Percentiles rank a stretch among this genome's conserved stretches.
Conservation (phyloP, 2,888 invertebrate genomes). For the Chaetogeoica ovagalla region DNA sequence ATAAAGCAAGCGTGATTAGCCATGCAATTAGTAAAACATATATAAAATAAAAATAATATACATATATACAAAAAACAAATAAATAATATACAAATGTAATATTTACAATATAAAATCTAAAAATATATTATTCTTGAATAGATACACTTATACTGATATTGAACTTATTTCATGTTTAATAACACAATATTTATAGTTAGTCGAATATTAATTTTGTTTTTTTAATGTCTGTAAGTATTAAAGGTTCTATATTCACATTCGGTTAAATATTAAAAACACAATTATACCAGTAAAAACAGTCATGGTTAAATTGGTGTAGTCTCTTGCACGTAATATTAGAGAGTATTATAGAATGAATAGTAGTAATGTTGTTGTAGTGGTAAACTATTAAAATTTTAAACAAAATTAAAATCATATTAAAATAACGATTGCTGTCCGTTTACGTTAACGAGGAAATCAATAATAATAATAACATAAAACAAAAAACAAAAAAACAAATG, state of each 20-base stretch:
- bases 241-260: neutral
- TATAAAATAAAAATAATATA: constrained; percentile 10
- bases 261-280: neutral
- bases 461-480: neutral
- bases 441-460: constrained; percentile 9
- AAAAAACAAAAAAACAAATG: neutral
- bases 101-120: constrained; percentile 8
- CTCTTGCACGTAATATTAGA: neutral
- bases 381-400: neutral
- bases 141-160: neutral
- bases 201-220: neutral
- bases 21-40: constrained; percentile 45
- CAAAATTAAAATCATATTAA: neutral
- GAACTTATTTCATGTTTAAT: neutral
- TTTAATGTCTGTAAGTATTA: neutral
- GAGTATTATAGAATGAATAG: neutral
- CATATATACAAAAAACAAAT: constrained; percentile 3
- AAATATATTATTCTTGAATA: neutral
- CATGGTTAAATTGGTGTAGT: neutral
- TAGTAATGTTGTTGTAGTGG: neutral
- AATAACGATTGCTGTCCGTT: neutral
- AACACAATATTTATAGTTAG: neutral
- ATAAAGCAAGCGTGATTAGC: constrained; percentile 61
- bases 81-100: constrained; percentile 4
- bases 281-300: neutral